These are phyloP conservation scores for Melanaphis sacchari DNA, from an alignment of 1,140 invertebrate genomes.

Conservation along the genomic window DNA sequence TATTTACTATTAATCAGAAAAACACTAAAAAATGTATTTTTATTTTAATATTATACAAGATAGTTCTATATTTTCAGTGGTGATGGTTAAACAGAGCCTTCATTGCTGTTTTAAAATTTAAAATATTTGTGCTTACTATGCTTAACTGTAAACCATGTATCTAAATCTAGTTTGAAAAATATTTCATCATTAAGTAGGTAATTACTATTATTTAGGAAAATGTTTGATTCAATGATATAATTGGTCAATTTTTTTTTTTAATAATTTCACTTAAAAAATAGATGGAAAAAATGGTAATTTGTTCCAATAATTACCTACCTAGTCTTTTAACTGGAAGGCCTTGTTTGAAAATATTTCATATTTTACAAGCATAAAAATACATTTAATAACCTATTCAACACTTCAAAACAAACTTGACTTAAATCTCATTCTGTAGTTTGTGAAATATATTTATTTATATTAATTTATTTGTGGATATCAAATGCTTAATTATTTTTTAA, in stretches of 20 bases:
- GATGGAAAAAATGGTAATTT: not conserved
- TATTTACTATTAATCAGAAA: not conserved
- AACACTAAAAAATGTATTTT: not conserved
- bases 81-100: not conserved
- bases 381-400: not conserved
- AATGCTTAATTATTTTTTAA: not conserved
- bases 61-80: not conserved
- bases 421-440: not conserved
- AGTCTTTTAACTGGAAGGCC: not conserved
- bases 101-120: not conserved
- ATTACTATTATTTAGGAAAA: not conserved
- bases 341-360: not conserved
- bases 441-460: not conserved
- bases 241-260: not conserved
- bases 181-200: not conserved
- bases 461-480: not conserved
- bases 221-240: not conserved
- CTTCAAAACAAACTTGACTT: not conserved
- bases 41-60: not conserved
- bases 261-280: not conserved
- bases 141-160: no score
- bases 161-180: not conserved
- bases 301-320: not conserved
- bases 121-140: not conserved
- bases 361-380: not conserved